Conservation (phyloP, 2,113 vertebrate genomes). For the Eupsittula cactorum region DNA sequence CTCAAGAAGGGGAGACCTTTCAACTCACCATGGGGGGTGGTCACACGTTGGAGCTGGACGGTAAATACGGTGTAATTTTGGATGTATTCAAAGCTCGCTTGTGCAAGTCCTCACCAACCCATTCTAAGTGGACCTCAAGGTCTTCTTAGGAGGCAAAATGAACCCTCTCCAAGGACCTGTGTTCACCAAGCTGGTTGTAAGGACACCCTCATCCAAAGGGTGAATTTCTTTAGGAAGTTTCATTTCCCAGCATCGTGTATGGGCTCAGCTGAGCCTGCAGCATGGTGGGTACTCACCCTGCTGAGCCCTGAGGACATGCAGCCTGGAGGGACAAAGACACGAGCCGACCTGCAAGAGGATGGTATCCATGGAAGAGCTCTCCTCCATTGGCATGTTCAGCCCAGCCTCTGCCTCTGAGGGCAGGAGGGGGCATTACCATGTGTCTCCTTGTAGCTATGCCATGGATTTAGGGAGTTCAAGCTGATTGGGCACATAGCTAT, state of each 20-base stretch:
- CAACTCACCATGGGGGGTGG: background rate
- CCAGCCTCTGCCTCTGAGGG: background rate
- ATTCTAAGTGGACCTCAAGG: background rate
- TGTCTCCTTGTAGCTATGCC: background rate
- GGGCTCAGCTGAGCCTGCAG: background rate
- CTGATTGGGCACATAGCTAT: background rate
- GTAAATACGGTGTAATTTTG: background rate
- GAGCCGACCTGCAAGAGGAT: background rate
- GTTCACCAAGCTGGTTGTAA: background rate
- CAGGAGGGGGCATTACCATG: background rate
- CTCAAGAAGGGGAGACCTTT: background rate
- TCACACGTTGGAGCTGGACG: background rate
- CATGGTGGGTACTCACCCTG: fast-evolving
- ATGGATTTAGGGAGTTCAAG: background rate
- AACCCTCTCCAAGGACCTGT: background rate
- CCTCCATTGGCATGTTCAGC: background rate
- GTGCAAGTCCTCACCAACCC: background rate
- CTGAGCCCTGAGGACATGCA: background rate
- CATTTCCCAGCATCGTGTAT: background rate
- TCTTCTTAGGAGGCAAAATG: background rate
- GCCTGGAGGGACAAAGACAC: background rate
- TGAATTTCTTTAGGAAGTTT: background rate
- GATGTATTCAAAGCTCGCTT: background rate
- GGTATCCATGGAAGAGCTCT: background rate
- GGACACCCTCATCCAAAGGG: background rate